phyloP scores from a whole-genome alignment of 23 tunicate species.

The Trididemnum miniatum region DNA sequence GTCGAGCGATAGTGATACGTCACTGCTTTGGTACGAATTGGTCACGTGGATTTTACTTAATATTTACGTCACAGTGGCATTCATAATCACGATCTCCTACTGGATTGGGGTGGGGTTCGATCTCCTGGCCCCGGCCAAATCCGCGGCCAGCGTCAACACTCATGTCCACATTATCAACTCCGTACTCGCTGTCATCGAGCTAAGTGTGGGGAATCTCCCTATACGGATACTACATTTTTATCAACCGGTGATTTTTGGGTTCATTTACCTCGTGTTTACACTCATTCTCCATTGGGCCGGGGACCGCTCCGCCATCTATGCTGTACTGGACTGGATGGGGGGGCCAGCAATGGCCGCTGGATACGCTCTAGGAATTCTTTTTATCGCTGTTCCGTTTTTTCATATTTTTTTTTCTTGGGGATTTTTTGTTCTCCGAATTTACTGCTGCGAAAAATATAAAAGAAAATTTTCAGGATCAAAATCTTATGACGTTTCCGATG shows the following conservation, averaged over 20 bases:
- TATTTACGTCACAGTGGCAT: conserved; percentile 32
- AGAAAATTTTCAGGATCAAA: too few species aligned
- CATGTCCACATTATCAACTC: conserved; percentile 61
- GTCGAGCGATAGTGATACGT: too few species aligned
- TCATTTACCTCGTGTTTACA: conserved; percentile 27
- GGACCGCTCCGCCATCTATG: conserved; percentile 26
- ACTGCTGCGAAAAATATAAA: background rate
- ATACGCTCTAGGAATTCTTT: conserved; percentile 5
- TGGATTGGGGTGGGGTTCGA: conserved; percentile 39
- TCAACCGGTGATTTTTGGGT: conserved; percentile 28
- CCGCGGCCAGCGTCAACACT: conserved; percentile 26
- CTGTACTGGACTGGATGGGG: conserved; percentile 41
- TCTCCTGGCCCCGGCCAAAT: conserved; percentile 27
- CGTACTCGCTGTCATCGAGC: conserved; percentile 39
- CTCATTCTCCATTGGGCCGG: conserved; percentile 38
- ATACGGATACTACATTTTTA: conserved; percentile 54
- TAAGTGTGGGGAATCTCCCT: conserved; percentile 11
- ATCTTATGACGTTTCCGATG: too few species aligned
- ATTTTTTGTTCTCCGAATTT: conserved; percentile 5
- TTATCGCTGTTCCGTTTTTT: conserved; percentile 21
- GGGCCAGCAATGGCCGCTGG: conserved; percentile 29
- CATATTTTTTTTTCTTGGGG: conserved; percentile 14
- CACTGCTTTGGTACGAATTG: conserved; percentile 24
- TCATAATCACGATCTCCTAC: conserved; percentile 29
- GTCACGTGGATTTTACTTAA: conserved; percentile 40